Conservation (phyloP, 2,113 vertebrate species). For the Sarotherodon lohbergeri region DNA sequence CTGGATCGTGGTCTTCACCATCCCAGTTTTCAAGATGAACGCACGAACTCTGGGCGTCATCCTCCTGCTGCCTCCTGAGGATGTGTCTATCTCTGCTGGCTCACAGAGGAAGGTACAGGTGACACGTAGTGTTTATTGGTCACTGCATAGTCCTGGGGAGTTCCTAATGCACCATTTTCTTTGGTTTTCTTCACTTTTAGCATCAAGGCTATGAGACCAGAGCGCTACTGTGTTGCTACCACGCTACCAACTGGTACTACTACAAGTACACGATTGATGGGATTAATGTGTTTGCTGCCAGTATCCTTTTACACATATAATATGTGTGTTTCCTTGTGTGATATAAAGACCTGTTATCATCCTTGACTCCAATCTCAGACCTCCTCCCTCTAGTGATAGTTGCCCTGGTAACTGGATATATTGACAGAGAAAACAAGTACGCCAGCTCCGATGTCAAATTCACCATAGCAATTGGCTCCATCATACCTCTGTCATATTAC, state of each 20-base stretch:
- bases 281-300: slow-evolving; percentile 79
- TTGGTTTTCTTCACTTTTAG: slow-evolving; percentile 34
- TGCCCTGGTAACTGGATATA: slow-evolving; percentile 79
- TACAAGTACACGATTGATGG: slow-evolving; percentile 82
- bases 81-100: slow-evolving; percentile 45
- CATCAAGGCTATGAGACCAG: slow-evolving; percentile 48
- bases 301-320: slow-evolving; percentile 69
- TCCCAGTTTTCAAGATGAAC: slow-evolving; percentile 77
- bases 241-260: slow-evolving; percentile 79
- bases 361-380: slow-evolving; percentile 71
- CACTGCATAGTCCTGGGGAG: neutral
- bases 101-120: slow-evolving; percentile 48
- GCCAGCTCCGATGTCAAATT: slow-evolving; percentile 78
- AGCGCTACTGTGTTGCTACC: slow-evolving; percentile 76
- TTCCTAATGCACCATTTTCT: neutral
- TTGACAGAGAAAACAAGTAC: slow-evolving; percentile 74
- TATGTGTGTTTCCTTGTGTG: neutral
- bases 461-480: slow-evolving; percentile 75
- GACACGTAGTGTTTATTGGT: neutral
- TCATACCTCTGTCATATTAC: slow-evolving; percentile 87
- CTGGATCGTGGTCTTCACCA: slow-evolving; percentile 77
- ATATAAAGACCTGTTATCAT: neutral
- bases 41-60: slow-evolving; percentile 49
- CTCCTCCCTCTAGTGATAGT: slow-evolving; percentile 81
- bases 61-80: slow-evolving; percentile 71